Conservation (phyloP, 2,797 vertebrate genomes). For the Holocentrus rufus region DNA sequence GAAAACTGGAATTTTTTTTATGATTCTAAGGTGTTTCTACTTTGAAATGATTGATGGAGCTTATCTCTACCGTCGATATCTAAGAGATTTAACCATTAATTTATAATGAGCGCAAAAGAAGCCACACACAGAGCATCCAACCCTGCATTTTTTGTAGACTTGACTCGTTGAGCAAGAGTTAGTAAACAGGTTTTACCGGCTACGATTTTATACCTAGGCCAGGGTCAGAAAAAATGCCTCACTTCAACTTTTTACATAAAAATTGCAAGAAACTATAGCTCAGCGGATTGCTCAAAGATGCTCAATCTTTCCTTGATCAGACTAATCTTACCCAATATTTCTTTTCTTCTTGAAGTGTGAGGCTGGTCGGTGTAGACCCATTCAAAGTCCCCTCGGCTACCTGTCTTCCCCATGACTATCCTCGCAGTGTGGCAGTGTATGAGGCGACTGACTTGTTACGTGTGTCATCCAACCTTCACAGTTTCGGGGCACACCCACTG, state of each 20-base stretch:
- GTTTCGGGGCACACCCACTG: conserved; percentile 69
- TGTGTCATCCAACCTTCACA: conserved; percentile 53
- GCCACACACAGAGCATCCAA: neutral
- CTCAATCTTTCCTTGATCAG: neutral
- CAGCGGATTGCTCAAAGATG: neutral
- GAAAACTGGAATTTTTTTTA: too few relatives aligned
- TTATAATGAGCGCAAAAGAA: neutral
- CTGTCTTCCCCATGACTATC: conserved; percentile 79
- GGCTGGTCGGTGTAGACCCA: conserved; percentile 88
- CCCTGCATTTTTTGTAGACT: conserved; percentile 32
- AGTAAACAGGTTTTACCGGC: conserved; percentile 80
- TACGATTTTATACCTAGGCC: conserved; percentile 34
- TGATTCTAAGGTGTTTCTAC: neutral
- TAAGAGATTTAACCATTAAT: neutral
- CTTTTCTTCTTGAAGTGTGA: conserved; percentile 84
- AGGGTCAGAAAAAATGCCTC: neutral
- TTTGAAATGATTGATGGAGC: neutral
- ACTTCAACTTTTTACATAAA: neutral
- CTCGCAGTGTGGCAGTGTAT: neutral
- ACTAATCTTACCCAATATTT: conserved; percentile 82
- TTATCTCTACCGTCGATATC: neutral
- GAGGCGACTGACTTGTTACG: conserved; percentile 7
- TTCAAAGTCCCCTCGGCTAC: conserved; percentile 84
- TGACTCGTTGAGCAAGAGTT: conserved; percentile 46
- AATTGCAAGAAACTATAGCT: neutral